Conservation (phyloP, 2,113 vertebrate species). For the Dascyllus trimaculatus region DNA sequence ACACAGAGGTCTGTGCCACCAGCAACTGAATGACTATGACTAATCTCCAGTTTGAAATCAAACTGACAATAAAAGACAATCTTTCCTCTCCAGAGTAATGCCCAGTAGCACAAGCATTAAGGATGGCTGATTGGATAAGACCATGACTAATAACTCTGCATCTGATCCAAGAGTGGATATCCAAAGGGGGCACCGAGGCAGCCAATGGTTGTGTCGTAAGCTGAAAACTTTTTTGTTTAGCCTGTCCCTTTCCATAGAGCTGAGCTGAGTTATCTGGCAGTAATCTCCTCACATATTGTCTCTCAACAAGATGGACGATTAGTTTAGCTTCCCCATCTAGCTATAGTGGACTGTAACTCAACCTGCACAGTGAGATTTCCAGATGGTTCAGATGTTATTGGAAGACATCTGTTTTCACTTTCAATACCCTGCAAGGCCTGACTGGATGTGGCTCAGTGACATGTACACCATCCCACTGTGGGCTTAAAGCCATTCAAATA, state of each 20-base stretch:
- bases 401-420: constrained; percentile 13
- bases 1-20: constrained; percentile 31
- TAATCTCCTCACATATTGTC: constrained; percentile 9
- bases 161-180: constrained; percentile 67
- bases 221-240: constrained; percentile 23
- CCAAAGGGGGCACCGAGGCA: constrained; percentile 35
- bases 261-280: constrained; percentile 23
- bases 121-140: constrained; percentile 74
- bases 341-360: not conserved
- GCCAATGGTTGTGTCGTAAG: constrained; percentile 43
- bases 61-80: constrained; percentile 72
- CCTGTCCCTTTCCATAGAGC: constrained; percentile 14
- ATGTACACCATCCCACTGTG: not conserved
- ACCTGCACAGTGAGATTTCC: not conserved
- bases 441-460: not conserved
- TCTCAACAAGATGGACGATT: constrained; percentile 23
- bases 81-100: constrained; percentile 66
- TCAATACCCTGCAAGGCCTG: constrained; percentile 3
- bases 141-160: constrained; percentile 71
- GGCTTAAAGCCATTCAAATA: not conserved
- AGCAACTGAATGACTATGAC: constrained; percentile 60
- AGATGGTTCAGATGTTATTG: constrained; percentile 1
- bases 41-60: constrained; percentile 68
- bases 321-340: constrained; percentile 3
- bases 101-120: constrained; percentile 61